phyloP scores from a whole-genome alignment of 2,797 vertebrate species.

The Gambusia yucatana region DNA sequence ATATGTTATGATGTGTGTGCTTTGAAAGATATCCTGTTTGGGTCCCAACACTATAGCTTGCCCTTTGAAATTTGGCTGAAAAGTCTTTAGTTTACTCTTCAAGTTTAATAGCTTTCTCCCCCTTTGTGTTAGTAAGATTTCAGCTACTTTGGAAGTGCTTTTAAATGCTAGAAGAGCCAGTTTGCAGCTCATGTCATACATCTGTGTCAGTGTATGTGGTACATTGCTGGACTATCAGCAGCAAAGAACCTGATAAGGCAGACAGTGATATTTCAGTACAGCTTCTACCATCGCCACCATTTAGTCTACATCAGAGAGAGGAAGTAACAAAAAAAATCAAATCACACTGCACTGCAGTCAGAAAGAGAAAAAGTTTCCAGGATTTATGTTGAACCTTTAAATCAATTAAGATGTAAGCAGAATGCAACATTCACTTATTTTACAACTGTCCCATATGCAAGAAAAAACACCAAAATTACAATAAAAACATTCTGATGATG shows the following conservation, averaged over 20 bases:
- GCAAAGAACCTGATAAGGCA: not conserved
- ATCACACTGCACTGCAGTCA: not conserved
- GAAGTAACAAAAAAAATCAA: not conserved
- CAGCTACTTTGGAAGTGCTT: not conserved
- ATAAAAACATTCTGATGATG: not conserved
- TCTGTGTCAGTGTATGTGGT: not conserved
- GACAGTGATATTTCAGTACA: not conserved
- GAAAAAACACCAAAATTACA: too few relatives aligned
- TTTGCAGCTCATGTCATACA: not conserved
- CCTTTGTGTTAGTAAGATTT: not conserved
- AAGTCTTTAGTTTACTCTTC: not conserved
- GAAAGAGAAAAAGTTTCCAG: not conserved
- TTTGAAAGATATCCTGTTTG: slow-evolving; percentile 11
- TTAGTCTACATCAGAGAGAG: not conserved
- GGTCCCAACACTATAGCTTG: not conserved
- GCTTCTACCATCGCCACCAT: not conserved
- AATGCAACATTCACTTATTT: not conserved
- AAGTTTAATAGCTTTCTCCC: slow-evolving; percentile 1
- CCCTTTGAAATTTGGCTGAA: not conserved
- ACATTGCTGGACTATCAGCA: not conserved
- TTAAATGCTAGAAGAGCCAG: not conserved
- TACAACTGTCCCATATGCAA: not conserved
- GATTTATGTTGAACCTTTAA: not conserved
- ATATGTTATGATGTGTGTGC: not conserved
- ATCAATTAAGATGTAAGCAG: not conserved